Evolutionary conservation across 1,140 invertebrate genomes (phyloP), one percentile per base, ranked within the genome.

Genomic region (Anadara kagoshimensis): DNA sequence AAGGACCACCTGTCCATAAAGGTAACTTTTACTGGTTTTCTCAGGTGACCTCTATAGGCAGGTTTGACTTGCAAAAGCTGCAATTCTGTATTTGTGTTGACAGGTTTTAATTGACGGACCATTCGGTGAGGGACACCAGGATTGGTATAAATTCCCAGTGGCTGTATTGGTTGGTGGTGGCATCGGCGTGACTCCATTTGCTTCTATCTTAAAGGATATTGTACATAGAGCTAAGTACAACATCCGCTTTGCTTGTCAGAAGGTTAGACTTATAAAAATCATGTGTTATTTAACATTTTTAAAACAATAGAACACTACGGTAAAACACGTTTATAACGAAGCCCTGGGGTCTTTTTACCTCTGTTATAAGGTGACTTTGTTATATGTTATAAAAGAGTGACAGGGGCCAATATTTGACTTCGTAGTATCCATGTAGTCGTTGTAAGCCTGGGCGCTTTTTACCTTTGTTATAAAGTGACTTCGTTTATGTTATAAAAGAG

Each of bases 141-240:
- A 99, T 89, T 98, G 97, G 97, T 98, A 98, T 89, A 98, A 85
- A 51, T 90, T 87, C 51, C 74, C 63, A 5, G 88, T 91, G 0
- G 97, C 98, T 0, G 97, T 99, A 7, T 98, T 99, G 96, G 96
- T 99, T 5, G 98, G 98, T 0, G 98, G 97, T 20, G 98, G 98
- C 18, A 99, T 99, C 70, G 98, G 98, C 0, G 97, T 99, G 0
- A 99, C 98, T 0, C 98, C 98, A 0, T 99, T 99, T 84, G 98
- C 98, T 4, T 99, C 98, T 3, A 99, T 99, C 81, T 91, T 99
- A 10, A 87, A 87, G 64, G 83, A 87, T 51, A 84, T 86, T 58
- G 84, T 83, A 10, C 76, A 78, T 51, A 78, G 67, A 65, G 78
- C 83, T 22, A 62, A 63, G 20, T 73, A 51, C 0, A 65, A 63